Evolutionary conservation across 2,797 vertebrate genomes (phyloP).

Genomic region (Etheostoma perlongum): DNA sequence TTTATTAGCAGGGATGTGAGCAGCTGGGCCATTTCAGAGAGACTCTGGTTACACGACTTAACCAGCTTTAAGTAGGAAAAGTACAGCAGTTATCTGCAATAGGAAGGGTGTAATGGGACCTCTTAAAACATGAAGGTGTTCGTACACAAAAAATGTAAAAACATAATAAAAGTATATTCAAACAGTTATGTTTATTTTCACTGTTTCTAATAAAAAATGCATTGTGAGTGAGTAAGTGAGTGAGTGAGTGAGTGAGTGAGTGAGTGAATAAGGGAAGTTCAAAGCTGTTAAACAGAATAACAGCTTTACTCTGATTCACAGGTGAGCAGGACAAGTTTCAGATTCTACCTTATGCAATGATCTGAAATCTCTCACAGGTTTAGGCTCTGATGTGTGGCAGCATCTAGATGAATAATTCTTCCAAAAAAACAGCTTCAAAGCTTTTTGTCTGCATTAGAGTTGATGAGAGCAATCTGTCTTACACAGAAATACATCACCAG

Average conservation of each 20-base stretch:
- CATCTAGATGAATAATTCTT: constrained; percentile 41
- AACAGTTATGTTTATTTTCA: not conserved
- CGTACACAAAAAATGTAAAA: not conserved
- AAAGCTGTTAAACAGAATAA: constrained; percentile 35
- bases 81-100: constrained; percentile 8
- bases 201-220: not conserved
- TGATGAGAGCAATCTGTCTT: constrained; percentile 35
- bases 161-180: not conserved
- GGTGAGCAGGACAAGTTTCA: constrained; percentile 39
- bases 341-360: constrained; percentile 55
- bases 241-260: not conserved
- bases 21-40: constrained; percentile 27
- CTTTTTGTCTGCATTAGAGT: constrained; percentile 19
- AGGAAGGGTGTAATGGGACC: not conserved
- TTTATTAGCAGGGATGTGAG: constrained; percentile 70
- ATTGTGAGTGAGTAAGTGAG: not conserved
- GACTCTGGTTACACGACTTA: constrained; percentile 42
- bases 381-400: constrained; percentile 23
- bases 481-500: constrained; percentile 25
- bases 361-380: constrained; percentile 57
- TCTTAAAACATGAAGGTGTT: constrained; percentile 7
- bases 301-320: constrained; percentile 37
- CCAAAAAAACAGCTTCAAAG: constrained; percentile 26
- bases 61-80: constrained; percentile 11
- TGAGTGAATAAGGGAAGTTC: constrained; percentile 18